Base-by-base conservation (phyloP, 1,140 invertebrate species). In the Drosophila jambulina region DNA sequence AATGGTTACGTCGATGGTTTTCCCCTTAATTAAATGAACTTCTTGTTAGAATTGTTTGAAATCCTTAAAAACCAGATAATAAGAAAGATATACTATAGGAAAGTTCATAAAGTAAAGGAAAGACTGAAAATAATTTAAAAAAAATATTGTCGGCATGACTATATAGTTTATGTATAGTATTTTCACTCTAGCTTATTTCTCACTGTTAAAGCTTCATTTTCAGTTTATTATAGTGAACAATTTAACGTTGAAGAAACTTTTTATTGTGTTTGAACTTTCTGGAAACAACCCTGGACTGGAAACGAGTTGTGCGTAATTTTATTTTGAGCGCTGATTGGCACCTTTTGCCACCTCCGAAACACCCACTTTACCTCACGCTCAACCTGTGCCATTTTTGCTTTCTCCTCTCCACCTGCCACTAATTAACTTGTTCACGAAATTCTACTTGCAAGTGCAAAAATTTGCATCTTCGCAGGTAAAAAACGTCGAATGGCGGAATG, bases 11-110 rank as follows among this genome's bases (percentile, higher is more conserved):
- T 49, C 34, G 29, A 71, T 27, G 34, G 29, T 36, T 59, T 71
- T 72, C 25, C 53, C 43, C 72, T 72, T 71, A 72, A 72, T 72
- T 71, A 72, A 72, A 72, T 72, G 19, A 71, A 71, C 53, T 59
- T 57, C 17, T 59, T 13, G 23, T 53, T 70, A n/a, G 2, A 29
- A 21, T 23, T 38, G 29, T 10, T 10, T 32, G 9, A 36, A 38
- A 45, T 6, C 17, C 42, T 13, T 64, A 62, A n/a, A n/a, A 34
- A 25, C 1, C 17, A 10, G 17, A n/a, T 29, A 2, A 27, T 10
- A n/a, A 19, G 2, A 49, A 12, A 36, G 1, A 49, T 48, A 48
- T 27, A 0, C 23, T n/a, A 6, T n/a, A 12, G n/a, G n/a, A n/a
- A n/a, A n/a, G n/a, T n/a, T n/a, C 2, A 29, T 13, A 29, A 49